Evolutionary conservation across 64 coral and sea anemone species (phyloP).

Genomic region (Stichodactyla mertensii): DNA sequence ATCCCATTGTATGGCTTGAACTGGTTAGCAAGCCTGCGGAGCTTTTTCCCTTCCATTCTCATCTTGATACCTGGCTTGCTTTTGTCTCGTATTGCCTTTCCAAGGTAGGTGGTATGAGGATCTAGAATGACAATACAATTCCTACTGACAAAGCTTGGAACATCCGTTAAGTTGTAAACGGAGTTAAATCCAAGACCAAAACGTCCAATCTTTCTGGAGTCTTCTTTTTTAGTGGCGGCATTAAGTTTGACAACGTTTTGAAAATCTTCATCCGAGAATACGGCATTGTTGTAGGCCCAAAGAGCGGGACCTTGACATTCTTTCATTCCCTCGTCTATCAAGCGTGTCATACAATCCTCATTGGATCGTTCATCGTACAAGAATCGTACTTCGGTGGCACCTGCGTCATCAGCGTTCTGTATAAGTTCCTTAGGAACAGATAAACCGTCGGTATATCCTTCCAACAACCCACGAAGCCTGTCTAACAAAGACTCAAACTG

Average conservation of each 20-base stretch:
- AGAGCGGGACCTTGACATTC: slow-evolving; percentile 65
- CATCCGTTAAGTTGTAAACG: slow-evolving; percentile 89
- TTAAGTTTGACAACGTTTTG: slow-evolving; percentile 77
- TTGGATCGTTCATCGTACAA: slow-evolving; percentile 66
- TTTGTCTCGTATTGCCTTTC: slow-evolving; percentile 54
- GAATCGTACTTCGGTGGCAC: slow-evolving; percentile 54
- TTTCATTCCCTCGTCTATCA: slow-evolving; percentile 55
- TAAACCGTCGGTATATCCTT: slow-evolving; percentile 73
- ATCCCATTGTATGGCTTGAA: slow-evolving; percentile 56
- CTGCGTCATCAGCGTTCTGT: slow-evolving; percentile 60
- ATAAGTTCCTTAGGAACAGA: slow-evolving; percentile 27
- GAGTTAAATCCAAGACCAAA: slow-evolving; percentile 96
- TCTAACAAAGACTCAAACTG: slow-evolving; percentile 80
- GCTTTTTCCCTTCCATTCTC: slow-evolving; percentile 34
- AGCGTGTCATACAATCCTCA: slow-evolving; percentile 32
- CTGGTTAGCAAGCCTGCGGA: not conserved
- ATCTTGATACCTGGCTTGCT: slow-evolving; percentile 73
- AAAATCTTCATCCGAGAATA: slow-evolving; percentile 80
- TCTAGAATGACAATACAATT: slow-evolving; percentile 68
- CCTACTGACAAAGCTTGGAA: slow-evolving; percentile 72
- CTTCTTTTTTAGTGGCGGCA: slow-evolving; percentile 62
- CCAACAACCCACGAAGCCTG: not conserved
- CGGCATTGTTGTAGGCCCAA: slow-evolving; percentile 66
- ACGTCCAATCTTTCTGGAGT: slow-evolving; percentile 78
- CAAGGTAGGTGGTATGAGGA: slow-evolving; percentile 63